These are phyloP conservation scores for Callionymus lyra DNA, from an alignment of 2,113 vertebrate species.

Conservation along the genomic window DNA sequence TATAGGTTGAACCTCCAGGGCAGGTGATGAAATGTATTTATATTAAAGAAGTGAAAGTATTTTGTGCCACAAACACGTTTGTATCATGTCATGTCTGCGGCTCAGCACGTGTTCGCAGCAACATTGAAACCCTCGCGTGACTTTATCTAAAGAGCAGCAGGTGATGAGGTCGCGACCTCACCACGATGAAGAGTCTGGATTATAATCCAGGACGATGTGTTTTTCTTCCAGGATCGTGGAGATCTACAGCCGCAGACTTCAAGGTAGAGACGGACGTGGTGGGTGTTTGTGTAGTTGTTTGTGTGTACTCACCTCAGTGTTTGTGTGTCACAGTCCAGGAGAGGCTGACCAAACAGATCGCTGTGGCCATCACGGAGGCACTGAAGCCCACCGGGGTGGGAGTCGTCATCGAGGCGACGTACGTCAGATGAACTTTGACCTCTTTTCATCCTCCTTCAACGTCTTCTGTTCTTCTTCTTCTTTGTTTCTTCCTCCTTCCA, in stretches of 20 bases:
- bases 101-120: no score
- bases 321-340: conserved; percentile 80
- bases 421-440: conserved; percentile 33
- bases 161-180: no score
- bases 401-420: conserved; percentile 94
- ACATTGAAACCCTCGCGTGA: no score
- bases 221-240: conserved; percentile 82
- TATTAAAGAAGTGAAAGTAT: no score
- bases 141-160: conserved; percentile 40
- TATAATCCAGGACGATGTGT: background rate
- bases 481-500: no score
- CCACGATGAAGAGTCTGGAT: no score
- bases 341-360: conserved; percentile 94
- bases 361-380: conserved; percentile 92
- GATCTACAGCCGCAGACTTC: conserved; percentile 93
- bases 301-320: conserved; percentile 2
- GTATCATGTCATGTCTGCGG: no score
- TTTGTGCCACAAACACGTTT: no score
- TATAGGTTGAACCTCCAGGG: no score
- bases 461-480: background rate
- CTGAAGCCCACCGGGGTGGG: conserved; percentile 88
- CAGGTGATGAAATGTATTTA: no score
- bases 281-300: background rate
- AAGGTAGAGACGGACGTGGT: conserved; percentile 59
- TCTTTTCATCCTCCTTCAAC: background rate